These are phyloP conservation scores for Malthinus seriepunctatus DNA, from an alignment of 2,888 invertebrate species.

Conservation along the genomic window DNA sequence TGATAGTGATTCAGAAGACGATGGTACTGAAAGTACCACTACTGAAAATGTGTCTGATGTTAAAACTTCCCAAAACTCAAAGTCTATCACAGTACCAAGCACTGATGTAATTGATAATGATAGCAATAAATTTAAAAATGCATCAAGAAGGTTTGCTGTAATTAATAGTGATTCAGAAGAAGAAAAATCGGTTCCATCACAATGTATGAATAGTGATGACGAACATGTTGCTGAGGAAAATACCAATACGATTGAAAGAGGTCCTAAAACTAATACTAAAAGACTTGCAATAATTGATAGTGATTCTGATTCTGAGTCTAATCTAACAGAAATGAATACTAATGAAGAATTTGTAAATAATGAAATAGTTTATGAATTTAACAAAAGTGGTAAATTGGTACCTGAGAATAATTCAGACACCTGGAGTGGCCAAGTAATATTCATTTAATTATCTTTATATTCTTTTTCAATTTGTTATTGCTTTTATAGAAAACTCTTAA, in stretches of 20 bases:
- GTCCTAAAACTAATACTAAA: background rate
- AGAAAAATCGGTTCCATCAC: background rate
- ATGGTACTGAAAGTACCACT: too few species aligned
- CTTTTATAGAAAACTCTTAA: constrained; percentile 42
- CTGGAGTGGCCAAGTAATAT: background rate
- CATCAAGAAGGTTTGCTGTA: constrained; percentile 15
- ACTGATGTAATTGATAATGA: background rate
- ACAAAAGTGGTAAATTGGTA: constrained; percentile 31
- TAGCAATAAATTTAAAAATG: background rate
- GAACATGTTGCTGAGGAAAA: background rate
- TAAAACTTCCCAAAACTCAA: too few species aligned
- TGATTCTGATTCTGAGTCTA: constrained; percentile 22
- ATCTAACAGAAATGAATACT: constrained; percentile 31
- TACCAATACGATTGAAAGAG: too few species aligned
- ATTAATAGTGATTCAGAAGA: constrained; percentile 36
- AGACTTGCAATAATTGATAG: constrained; percentile 10
- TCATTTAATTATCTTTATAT: constrained; percentile 13
- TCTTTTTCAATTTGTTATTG: background rate
- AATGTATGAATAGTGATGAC: background rate
- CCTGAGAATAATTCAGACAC: constrained; percentile 21
- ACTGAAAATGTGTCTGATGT: too few species aligned
- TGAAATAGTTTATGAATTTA: constrained; percentile 26
- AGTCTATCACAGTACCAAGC: too few species aligned
- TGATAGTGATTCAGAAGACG: constrained; percentile 36
- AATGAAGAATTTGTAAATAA: constrained; percentile 10